Evolutionary conservation across 2,113 vertebrate species (phyloP).

Genomic region (Datnioides undecimradiatus): DNA sequence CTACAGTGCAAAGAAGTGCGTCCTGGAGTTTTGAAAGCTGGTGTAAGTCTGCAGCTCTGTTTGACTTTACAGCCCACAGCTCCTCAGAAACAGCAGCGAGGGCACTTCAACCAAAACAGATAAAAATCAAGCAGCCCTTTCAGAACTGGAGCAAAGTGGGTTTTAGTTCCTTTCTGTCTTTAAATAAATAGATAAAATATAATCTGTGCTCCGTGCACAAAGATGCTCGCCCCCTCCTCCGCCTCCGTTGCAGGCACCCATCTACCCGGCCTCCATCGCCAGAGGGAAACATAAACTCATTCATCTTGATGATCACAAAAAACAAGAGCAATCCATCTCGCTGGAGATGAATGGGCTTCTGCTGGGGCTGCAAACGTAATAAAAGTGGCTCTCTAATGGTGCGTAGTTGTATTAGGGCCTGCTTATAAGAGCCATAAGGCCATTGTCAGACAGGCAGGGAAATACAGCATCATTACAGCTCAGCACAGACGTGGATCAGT

Average conservation of each 20-base stretch:
- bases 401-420: constrained; percentile 66
- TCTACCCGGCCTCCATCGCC: constrained; percentile 2
- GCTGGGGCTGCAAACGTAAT: constrained; percentile 75
- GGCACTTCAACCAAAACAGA: background rate
- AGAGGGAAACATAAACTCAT: constrained; percentile 51
- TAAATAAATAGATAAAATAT: constrained; percentile 23
- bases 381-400: constrained; percentile 72
- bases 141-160: background rate
- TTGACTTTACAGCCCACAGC: too few relatives aligned
- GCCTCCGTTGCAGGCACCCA: constrained; percentile 13
- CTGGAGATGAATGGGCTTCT: constrained; percentile 68
- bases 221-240: constrained; percentile 11
- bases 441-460: constrained; percentile 49
- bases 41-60: too few relatives aligned
- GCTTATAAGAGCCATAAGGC: constrained; percentile 73
- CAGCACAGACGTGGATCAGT: constrained; percentile 76
- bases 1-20: too few relatives aligned
- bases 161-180: background rate
- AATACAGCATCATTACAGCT: constrained; percentile 67
- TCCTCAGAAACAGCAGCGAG: background rate
- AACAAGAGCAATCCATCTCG: constrained; percentile 66
- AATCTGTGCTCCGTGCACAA: background rate
- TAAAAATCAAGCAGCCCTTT: background rate
- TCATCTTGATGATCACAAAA: constrained; percentile 67
- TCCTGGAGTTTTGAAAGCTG: too few relatives aligned